Evolutionary conservation across 2,888 invertebrate species (phyloP).

Genomic region (Acronicta alni): DNA sequence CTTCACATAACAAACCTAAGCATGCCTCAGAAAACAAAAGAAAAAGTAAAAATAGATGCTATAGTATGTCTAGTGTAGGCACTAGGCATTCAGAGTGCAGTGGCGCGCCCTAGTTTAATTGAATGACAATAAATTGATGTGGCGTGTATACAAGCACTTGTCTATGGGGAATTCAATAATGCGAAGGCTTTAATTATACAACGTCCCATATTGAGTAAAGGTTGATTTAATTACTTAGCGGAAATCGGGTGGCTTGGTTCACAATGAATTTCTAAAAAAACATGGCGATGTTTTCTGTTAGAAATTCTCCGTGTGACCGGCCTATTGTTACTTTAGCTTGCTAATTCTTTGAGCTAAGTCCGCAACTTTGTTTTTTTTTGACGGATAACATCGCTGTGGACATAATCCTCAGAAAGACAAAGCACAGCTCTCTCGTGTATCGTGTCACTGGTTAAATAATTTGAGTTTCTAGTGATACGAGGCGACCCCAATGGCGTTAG

Average conservation of each 20-base stretch:
- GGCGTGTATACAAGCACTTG: constrained; percentile 3
- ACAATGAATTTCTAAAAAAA: constrained; percentile 9
- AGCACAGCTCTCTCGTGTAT: too few relatives aligned
- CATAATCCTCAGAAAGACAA: too few relatives aligned
- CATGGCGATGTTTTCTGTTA: background rate
- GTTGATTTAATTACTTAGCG: constrained; percentile 46
- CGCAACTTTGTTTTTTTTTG: too few relatives aligned
- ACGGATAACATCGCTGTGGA: too few relatives aligned
- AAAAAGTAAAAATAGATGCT: constrained; percentile 10
- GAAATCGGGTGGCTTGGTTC: constrained; percentile 18
- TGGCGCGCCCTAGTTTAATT: constrained; percentile 28
- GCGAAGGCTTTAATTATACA: constrained; percentile 33
- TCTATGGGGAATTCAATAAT: constrained; percentile 36
- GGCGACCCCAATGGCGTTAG: too few relatives aligned
- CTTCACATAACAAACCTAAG: constrained; percentile 2
- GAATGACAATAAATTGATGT: constrained; percentile 20
- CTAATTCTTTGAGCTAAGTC: too few relatives aligned
- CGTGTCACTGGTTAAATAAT: too few relatives aligned
- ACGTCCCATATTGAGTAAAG: constrained; percentile 23
- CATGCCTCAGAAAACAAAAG: constrained; percentile 21
- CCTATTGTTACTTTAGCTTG: too few relatives aligned
- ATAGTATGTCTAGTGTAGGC: constrained; percentile 16
- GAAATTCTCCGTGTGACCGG: too few relatives aligned
- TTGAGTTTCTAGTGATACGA: too few relatives aligned
- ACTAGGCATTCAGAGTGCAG: constrained; percentile 8